Conservation (phyloP, 2,113 vertebrate genomes). For the Saimiri boliviensis region DNA sequence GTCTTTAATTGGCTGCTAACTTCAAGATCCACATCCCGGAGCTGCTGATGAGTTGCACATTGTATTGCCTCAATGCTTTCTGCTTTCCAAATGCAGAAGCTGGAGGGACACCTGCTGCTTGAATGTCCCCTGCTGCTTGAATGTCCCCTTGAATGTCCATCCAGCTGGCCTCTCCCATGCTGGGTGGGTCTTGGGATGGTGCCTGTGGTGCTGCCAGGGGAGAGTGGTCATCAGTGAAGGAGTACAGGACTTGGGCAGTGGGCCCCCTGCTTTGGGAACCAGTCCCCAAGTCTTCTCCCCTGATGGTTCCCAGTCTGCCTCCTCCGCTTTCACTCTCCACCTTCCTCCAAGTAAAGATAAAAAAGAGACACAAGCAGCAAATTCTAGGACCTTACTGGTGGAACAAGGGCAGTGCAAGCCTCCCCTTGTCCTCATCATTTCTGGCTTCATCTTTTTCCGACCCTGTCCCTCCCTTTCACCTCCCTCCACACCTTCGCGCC, state of each 20-base stretch:
- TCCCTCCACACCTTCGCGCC: not conserved
- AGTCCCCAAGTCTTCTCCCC: not conserved
- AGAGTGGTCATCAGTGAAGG: not conserved
- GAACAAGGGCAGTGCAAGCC: not conserved
- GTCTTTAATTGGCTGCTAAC: not conserved
- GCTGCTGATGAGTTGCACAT: not conserved
- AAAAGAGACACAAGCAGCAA: not conserved
- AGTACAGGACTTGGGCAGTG: not conserved
- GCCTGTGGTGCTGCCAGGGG: not conserved
- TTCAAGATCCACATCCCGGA: not conserved
- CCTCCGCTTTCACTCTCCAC: not conserved
- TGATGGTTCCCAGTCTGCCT: not conserved
- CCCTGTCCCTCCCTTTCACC: not conserved
- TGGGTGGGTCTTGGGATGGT: not conserved
- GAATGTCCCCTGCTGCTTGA: not conserved
- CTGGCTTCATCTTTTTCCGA: not conserved
- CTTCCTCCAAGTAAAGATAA: not conserved
- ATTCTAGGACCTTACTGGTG: not conserved
- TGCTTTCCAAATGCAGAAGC: not conserved
- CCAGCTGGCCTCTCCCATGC: not conserved
- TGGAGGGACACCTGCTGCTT: not conserved
- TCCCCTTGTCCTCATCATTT: not conserved
- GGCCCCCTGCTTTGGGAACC: not conserved
- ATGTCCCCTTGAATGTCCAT: not conserved
- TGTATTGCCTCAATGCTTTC: rapidly evolving